phyloP scores from a whole-genome alignment of 37 sponge, comb jelly and placozoan species.

The Cladorhizidae sp. region DNA sequence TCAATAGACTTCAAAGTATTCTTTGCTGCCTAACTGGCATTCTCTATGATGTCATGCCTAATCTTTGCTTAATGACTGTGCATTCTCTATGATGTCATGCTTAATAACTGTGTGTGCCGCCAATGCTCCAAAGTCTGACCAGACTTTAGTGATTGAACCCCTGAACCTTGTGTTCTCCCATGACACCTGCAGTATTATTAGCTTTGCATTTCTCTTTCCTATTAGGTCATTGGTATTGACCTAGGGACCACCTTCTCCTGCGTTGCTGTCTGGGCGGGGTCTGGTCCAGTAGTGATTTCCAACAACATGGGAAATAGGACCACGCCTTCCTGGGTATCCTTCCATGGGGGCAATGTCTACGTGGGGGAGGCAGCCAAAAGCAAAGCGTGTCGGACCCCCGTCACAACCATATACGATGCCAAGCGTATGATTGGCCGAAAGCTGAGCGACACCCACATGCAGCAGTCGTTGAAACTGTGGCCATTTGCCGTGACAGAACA shows the following conservation, averaged over 20 bases:
- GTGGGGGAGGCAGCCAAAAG: slow-evolving; percentile 90
- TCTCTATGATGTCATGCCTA: no score
- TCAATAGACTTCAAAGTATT: no score
- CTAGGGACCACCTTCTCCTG: slow-evolving; percentile 97
- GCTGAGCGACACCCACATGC: slow-evolving; percentile 52
- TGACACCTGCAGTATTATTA: no score
- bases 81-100: no score
- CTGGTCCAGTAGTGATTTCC: slow-evolving; percentile 69
- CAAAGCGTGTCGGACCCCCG: slow-evolving; percentile 71
- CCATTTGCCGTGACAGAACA: slow-evolving; percentile 68
- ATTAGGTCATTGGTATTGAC: slow-evolving; percentile 84
- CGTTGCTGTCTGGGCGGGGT: slow-evolving; percentile 88
- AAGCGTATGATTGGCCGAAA: slow-evolving; percentile 93
- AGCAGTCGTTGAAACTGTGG: slow-evolving; percentile 67
- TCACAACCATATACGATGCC: slow-evolving; percentile 79
- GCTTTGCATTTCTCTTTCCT: background rate
- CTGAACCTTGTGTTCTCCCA: no score
- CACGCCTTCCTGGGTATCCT: slow-evolving; percentile 95
- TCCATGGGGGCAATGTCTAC: slow-evolving; percentile 58
- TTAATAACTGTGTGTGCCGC: no score
- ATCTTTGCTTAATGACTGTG: no score
- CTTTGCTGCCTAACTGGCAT: no score
- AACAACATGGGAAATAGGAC: slow-evolving; percentile 92
- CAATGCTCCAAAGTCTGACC: no score
- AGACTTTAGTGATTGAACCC: no score